phyloP scores from a whole-genome alignment of 2,797 vertebrate species.

The Xiphorhynchus erythropygius region DNA sequence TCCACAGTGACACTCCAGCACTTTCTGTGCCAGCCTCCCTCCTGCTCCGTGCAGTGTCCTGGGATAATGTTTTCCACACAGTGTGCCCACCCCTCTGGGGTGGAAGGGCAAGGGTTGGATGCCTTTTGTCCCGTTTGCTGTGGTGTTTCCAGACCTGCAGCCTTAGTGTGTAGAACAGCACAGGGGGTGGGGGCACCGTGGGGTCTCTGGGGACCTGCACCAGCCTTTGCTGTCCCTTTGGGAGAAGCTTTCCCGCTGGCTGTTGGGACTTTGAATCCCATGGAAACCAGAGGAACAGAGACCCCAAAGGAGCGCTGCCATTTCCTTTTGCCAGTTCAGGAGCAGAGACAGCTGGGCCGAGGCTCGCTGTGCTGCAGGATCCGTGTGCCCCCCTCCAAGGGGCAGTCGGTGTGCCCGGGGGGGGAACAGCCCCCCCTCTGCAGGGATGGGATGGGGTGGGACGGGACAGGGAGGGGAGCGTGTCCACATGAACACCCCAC shows the following conservation, averaged over 20 bases:
- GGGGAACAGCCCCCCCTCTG: rapidly evolving
- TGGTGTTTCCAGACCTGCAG: not conserved
- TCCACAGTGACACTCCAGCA: rapidly evolving
- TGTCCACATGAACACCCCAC: rapidly evolving
- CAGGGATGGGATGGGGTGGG: rapidly evolving
- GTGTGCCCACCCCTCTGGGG: rapidly evolving
- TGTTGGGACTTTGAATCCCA: rapidly evolving
- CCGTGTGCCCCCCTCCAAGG: rapidly evolving
- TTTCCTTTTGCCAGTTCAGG: not conserved
- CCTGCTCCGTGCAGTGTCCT: not conserved
- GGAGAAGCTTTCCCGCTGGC: not conserved
- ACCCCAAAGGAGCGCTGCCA: rapidly evolving
- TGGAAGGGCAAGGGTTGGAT: not conserved
- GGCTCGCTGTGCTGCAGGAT: not conserved
- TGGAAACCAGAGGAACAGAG: not conserved
- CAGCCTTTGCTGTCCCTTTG: not conserved
- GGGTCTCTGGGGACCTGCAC: not conserved
- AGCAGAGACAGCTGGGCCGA: not conserved
- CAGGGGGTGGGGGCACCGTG: not conserved
- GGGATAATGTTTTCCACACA: not conserved
- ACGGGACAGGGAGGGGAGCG: not conserved
- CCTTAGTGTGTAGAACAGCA: not conserved
- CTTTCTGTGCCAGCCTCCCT: not conserved
- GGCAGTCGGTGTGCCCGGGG: not conserved
- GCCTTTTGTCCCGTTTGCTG: not conserved